Percentiles rank a stretch among this genome's conserved stretches.
Evolutionary conservation across 37 sponge, comb jelly and placozoan species (phyloP).

Genomic region (Ianthella basta): DNA sequence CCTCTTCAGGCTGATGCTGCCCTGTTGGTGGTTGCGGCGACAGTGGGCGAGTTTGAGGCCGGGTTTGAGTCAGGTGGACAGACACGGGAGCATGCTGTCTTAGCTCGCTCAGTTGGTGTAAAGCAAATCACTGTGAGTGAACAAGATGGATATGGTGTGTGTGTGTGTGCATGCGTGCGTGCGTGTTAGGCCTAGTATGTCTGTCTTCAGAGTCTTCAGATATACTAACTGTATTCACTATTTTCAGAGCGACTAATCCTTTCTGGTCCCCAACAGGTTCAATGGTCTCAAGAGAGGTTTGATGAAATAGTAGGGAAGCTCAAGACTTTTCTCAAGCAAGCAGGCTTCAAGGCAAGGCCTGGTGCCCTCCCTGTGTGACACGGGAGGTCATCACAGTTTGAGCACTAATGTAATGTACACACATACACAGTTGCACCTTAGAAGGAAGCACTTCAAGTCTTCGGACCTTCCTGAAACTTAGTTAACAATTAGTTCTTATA

Average conservation of each 20-base stretch:
- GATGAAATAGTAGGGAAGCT: constrained; percentile 73
- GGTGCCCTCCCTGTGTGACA: too few relatives aligned
- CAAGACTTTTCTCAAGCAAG: constrained; percentile 78
- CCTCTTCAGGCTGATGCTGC: constrained; percentile 90
- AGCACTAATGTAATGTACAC: background rate
- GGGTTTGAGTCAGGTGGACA: constrained; percentile 99
- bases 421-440: background rate
- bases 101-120: constrained; percentile 94
- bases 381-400: background rate
- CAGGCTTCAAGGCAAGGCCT: constrained; percentile 83
- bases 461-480: too few relatives aligned
- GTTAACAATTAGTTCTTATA: too few relatives aligned
- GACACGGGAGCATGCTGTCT: constrained; percentile 94
- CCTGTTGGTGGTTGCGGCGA: constrained; percentile 90
- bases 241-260: background rate
- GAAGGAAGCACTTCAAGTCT: background rate
- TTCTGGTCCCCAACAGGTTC: constrained; percentile 46
- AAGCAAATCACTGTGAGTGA: constrained; percentile 88
- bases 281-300: constrained; percentile 79
- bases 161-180: constrained; percentile 37
- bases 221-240: too few relatives aligned
- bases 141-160: constrained; percentile 96
- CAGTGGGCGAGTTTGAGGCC: constrained; percentile 95
- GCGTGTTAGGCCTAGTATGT: constrained; percentile 26
- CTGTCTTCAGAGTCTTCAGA: too few relatives aligned